Evolutionary conservation across 2,113 vertebrate genomes (phyloP), one percentile per base, ranked within the genome.

Genomic region (Cyanistes caeruleus): DNA sequence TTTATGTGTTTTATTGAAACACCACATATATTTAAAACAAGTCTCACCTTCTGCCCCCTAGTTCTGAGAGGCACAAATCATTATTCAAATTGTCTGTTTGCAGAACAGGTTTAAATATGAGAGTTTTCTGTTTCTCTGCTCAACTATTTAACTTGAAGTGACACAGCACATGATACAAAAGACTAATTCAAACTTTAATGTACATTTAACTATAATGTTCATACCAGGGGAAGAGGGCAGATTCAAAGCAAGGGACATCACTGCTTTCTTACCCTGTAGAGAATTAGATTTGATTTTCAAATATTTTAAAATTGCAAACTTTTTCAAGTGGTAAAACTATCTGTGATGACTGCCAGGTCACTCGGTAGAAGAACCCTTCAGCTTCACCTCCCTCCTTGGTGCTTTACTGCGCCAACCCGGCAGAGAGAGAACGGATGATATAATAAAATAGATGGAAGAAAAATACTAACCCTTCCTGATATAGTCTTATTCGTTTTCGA

Each of bases 401-500:
- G 46, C 12, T 87, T 78, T 72, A 35, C 15, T 82, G 25, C 7
- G 24, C 35, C 59, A 87, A 63, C 14, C 62, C 46, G 67, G 3
- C 11, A 20, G 22, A 76, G 55, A 90, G 58, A 91, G 22, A 75
- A 59, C 5, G 55, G 18, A 58, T 7, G 1, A 12, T 19, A n/a
- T 5, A 56, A 63, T 21, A 67, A 95, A 88, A 74, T 5, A 64
- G 39, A 37, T 44, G 48, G 33, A 64, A 53, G 49, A 76, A 79
- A 90, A 79, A 72, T 63, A 98, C 99, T 98, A 91, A 99, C 99
- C 98, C 99, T 98, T 97, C 99, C 99, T 55, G 99, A 99, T 97
- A 99, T 99, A 83, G 99, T 99, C 93, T 99, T 99, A 87, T 98
- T 98, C 10, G 98, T 98, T 90, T 99, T 99, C 86, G 99, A 99